phyloP scores from a whole-genome alignment of 2,113 vertebrate genomes.

The Sisor rabdophorus region DNA sequence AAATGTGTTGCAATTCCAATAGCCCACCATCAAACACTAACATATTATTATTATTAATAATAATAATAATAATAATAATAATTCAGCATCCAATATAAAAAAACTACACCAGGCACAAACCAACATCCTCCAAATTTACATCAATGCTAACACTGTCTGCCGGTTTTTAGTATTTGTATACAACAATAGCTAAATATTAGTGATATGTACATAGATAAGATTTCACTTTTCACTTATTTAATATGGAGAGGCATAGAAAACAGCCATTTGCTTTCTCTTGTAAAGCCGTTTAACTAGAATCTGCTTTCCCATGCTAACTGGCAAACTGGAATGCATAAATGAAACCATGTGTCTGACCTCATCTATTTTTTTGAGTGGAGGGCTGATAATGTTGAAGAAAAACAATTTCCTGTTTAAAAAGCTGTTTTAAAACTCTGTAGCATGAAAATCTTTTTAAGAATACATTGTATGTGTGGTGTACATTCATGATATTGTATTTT shows the following conservation, averaged over 20 bases:
- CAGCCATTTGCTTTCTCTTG: neutral
- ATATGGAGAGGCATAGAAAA: slow-evolving; percentile 21
- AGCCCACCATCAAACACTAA: too few species aligned
- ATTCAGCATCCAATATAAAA: too few species aligned
- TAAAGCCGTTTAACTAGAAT: slow-evolving; percentile 31
- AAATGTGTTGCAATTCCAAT: neutral
- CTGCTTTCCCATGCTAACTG: slow-evolving; percentile 63
- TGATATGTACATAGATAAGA: slow-evolving; percentile 26
- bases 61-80: too few species aligned
- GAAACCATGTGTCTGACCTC: slow-evolving; percentile 66
- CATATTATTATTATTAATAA: too few species aligned
- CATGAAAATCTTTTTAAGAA: neutral
- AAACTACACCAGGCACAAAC: neutral
- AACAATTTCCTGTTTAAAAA: slow-evolving; percentile 56
- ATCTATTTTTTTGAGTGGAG: slow-evolving; percentile 32
- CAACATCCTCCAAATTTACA: neutral
- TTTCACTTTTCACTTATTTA: slow-evolving; percentile 15
- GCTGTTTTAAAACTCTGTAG: slow-evolving; percentile 15
- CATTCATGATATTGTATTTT: too few species aligned
- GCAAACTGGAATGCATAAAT: slow-evolving; percentile 57
- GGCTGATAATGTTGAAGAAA: slow-evolving; percentile 56
- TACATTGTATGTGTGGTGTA: too few species aligned
- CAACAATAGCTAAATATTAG: neutral
- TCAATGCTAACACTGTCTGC: slow-evolving; percentile 7
- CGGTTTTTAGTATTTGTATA: neutral